phyloP scores from a whole-genome alignment of 2,888 invertebrate genomes.

The Folsomia candida region DNA sequence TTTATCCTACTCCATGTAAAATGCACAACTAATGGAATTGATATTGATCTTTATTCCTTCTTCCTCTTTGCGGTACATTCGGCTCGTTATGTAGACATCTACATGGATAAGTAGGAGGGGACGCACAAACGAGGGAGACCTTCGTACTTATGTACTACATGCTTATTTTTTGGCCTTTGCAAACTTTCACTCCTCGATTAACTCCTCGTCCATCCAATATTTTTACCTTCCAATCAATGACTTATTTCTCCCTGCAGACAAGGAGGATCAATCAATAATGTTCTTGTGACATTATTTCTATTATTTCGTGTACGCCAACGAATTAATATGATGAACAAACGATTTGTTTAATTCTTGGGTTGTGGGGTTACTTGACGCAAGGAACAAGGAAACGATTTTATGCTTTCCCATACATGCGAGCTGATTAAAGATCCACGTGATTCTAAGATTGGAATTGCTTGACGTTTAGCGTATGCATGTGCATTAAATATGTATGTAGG shows the following conservation, averaged over 20 bases:
- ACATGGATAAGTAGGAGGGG: background rate
- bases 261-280: background rate
- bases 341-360: background rate
- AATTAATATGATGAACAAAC: background rate
- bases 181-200: background rate
- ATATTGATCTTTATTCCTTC: slow-evolving; percentile 3
- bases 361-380: background rate
- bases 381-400: no score
- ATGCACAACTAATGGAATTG: slow-evolving; percentile 2
- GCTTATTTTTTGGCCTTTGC: background rate
- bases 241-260: background rate
- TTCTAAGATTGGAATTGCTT: no score
- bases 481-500: no score
- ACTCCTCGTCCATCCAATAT: no score
- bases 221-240: no score
- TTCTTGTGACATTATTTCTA: background rate
- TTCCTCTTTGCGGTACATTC: background rate
- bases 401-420: no score
- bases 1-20: background rate
- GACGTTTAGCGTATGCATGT: no score
- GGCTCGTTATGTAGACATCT: background rate
- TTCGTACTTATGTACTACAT: background rate
- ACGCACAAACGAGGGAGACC: no score
- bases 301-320: background rate
- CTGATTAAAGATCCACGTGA: no score